Percentiles rank a stretch among this genome's conserved stretches.
phyloP scores from a whole-genome alignment of 1,140 invertebrate genomes.

The Trichogramma pretiosum region DNA sequence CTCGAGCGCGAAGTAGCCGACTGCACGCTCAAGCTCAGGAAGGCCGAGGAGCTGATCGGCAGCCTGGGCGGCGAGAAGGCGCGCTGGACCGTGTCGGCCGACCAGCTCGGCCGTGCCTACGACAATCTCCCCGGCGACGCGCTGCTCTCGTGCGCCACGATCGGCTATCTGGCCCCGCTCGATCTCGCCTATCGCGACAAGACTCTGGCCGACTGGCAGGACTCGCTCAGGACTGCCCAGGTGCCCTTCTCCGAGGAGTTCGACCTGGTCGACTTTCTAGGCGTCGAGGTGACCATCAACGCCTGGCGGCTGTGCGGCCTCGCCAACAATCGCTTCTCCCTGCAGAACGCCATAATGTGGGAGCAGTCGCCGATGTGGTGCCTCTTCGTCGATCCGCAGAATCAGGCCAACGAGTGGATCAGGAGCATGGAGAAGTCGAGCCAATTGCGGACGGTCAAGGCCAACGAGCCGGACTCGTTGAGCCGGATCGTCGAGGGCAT shows the following conservation, averaged over 20 bases:
- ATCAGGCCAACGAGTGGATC: slow-evolving; percentile 63
- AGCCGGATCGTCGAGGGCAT: slow-evolving; percentile 51
- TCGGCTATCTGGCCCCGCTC: slow-evolving; percentile 59
- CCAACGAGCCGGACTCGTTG: slow-evolving; percentile 51
- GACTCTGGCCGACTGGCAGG: slow-evolving; percentile 47
- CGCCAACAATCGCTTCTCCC: slow-evolving; percentile 56
- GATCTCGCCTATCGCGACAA: slow-evolving; percentile 43
- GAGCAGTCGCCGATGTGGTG: slow-evolving; percentile 49
- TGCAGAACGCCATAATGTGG: slow-evolving; percentile 63
- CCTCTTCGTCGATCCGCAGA: slow-evolving; percentile 65
- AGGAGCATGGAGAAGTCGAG: slow-evolving; percentile 57
- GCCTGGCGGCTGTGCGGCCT: slow-evolving; percentile 58
- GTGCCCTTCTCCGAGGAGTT: slow-evolving; percentile 53
- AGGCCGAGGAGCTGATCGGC: slow-evolving; percentile 56
- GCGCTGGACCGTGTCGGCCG: slow-evolving; percentile 54
- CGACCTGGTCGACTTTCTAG: slow-evolving; percentile 49
- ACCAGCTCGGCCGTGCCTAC: slow-evolving; percentile 48
- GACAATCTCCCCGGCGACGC: slow-evolving; percentile 58
- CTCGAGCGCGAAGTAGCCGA: slow-evolving; percentile 38
- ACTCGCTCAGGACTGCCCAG: slow-evolving; percentile 39
- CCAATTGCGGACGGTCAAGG: slow-evolving; percentile 49
- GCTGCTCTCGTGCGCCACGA: slow-evolving; percentile 55
- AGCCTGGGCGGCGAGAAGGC: slow-evolving; percentile 62
- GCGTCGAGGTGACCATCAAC: slow-evolving; percentile 50
- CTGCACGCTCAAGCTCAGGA: slow-evolving; percentile 59